A percentile compares a stretch with the other conserved stretches of the same genome.
phyloP scores from a whole-genome alignment of 2,888 invertebrate genomes.

The Yponomeuta cagnagella region DNA sequence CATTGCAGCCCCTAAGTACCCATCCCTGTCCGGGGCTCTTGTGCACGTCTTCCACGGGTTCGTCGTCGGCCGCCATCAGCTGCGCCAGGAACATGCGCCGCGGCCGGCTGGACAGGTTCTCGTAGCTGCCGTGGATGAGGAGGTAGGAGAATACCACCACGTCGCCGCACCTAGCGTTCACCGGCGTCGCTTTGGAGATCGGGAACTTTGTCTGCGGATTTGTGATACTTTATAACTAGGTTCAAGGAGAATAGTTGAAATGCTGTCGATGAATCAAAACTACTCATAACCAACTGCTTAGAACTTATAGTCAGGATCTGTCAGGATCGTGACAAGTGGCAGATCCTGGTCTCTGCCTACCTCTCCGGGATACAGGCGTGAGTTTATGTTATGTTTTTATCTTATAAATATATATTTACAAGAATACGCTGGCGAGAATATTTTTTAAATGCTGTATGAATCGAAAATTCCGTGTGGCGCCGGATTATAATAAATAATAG shows the following conservation, averaged over 20 bases:
- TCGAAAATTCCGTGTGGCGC: too few relatives aligned
- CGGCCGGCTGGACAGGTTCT: slow-evolving; percentile 47
- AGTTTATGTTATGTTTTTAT: too few relatives aligned
- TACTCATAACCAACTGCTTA: too few relatives aligned
- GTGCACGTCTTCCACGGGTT: slow-evolving; percentile 45
- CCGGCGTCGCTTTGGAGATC: slow-evolving; percentile 48
- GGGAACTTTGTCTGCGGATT: slow-evolving; percentile 34
- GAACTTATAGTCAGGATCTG: too few relatives aligned
- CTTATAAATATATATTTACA: too few relatives aligned
- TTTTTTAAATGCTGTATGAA: too few relatives aligned
- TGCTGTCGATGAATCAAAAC: too few relatives aligned
- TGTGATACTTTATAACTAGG: background rate
- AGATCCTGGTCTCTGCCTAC: too few relatives aligned
- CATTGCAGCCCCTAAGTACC: slow-evolving; percentile 57
- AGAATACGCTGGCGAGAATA: too few relatives aligned
- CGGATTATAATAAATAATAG: too few relatives aligned
- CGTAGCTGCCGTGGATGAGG: slow-evolving; percentile 62
- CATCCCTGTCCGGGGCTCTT: slow-evolving; percentile 57
- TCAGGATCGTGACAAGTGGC: too few relatives aligned
- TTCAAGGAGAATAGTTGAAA: background rate
- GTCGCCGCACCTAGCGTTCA: slow-evolving; percentile 55
- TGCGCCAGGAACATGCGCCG: slow-evolving; percentile 64
- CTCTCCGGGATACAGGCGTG: too few relatives aligned
- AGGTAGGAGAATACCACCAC: slow-evolving; percentile 66
- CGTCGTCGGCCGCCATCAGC: slow-evolving; percentile 62